Evolutionary conservation across 2,113 vertebrate genomes (phyloP).

Genomic region (Panurus biarmicus): DNA sequence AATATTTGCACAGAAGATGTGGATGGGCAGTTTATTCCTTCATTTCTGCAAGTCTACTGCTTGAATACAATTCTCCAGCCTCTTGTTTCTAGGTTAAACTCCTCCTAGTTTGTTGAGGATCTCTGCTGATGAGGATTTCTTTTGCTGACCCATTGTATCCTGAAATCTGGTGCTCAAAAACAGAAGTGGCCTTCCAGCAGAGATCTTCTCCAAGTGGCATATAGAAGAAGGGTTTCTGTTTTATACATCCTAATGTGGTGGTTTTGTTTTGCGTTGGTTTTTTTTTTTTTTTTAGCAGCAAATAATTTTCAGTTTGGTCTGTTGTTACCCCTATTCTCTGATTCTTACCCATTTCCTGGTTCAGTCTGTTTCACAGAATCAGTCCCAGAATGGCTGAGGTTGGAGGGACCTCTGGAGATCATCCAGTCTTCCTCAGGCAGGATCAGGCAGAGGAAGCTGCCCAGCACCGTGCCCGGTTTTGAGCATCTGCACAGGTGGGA

Average conservation of each 20-base stretch:
- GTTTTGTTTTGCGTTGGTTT: neutral
- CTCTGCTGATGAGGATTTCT: neutral
- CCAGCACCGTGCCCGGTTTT: neutral
- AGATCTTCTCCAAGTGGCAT: neutral
- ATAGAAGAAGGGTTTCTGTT: neutral
- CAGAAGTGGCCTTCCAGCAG: neutral
- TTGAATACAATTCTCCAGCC: neutral
- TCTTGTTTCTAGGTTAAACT: neutral
- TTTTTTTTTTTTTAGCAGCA: neutral
- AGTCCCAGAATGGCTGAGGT: neutral
- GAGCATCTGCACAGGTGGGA: neutral
- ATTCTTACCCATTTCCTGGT: neutral
- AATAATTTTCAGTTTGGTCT: neutral
- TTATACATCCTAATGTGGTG: neutral
- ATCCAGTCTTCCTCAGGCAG: neutral
- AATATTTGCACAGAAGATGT: neutral
- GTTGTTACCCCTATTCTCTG: neutral
- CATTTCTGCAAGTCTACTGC: neutral
- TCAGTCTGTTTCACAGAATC: neutral
- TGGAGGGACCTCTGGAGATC: neutral
- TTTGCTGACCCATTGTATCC: neutral
- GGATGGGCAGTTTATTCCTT: neutral
- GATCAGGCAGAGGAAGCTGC: neutral
- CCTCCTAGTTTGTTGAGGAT: neutral
- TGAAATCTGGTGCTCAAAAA: slow-evolving; percentile 1